Conservation (phyloP, 2,888 invertebrate genomes). For the Lypha dubia region DNA sequence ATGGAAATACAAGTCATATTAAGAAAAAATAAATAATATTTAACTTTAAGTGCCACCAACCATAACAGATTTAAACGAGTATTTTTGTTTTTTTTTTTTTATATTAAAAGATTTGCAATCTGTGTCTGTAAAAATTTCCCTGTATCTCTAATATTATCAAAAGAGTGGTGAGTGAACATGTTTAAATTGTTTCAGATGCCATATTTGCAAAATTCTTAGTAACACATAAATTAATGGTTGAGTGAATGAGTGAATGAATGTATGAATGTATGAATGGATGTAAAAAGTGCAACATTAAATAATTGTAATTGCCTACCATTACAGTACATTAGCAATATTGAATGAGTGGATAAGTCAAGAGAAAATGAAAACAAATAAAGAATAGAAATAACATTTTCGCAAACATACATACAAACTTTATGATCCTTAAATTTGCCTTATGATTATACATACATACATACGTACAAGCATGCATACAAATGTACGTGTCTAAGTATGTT, state of each 20-base stretch:
- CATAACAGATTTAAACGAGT: slow-evolving; percentile 65
- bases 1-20: not conserved
- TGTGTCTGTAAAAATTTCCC: not conserved
- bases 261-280: not conserved
- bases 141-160: not conserved
- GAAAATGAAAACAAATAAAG: slow-evolving; percentile 36
- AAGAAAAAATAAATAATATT: slow-evolving; percentile 17
- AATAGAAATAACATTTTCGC: slow-evolving; percentile 13
- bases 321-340: slow-evolving; percentile 82
- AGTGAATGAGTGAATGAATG: slow-evolving; percentile 15
- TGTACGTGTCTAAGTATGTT: not conserved
- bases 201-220: slow-evolving; percentile 37
- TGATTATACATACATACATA: too few species aligned
- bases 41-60: slow-evolving; percentile 50
- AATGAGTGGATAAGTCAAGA: slow-evolving; percentile 74
- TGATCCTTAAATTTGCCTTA: slow-evolving; percentile 37
- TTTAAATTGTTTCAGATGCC: slow-evolving; percentile 52
- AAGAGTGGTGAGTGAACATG: slow-evolving; percentile 47
- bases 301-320: slow-evolving; percentile 75
- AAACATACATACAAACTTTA: slow-evolving; percentile 47
- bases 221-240: slow-evolving; percentile 55
- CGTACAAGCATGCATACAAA: too few species aligned
- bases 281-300: slow-evolving; percentile 70
- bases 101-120: slow-evolving; percentile 33
- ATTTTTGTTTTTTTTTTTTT: too few species aligned